A percentile compares a stretch with the other conserved stretches of the same genome.
Evolutionary conservation across 2,113 vertebrate genomes (phyloP).

Genomic region (Otus sunia): DNA sequence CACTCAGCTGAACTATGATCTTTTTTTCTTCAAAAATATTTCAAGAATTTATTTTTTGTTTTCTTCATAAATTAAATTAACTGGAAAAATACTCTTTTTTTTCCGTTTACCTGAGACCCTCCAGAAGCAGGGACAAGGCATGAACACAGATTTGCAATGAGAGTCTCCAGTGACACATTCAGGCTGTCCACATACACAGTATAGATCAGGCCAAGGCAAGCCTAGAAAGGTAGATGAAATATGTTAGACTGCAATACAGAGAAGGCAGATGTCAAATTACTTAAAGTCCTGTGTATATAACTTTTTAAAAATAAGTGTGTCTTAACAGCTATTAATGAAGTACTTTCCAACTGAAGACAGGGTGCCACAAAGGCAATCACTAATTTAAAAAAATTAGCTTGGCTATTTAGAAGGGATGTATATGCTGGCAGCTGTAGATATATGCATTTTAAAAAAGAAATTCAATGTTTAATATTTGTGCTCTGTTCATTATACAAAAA

Average conservation of each 20-base stretch:
- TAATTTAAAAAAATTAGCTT: slow-evolving; percentile 36
- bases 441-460: accelerated
- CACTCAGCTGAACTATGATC: slow-evolving; percentile 54
- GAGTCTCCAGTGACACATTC: slow-evolving; percentile 86
- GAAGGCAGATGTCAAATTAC: not conserved
- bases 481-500: not conserved
- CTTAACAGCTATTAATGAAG: not conserved
- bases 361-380: not conserved
- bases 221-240: slow-evolving; percentile 74
- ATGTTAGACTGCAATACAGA: not conserved
- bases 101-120: slow-evolving; percentile 89
- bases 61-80: slow-evolving; percentile 75
- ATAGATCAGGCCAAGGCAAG: slow-evolving; percentile 94
- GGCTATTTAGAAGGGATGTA: not conserved
- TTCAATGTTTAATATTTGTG: not conserved
- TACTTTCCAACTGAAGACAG: not conserved
- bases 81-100: slow-evolving; percentile 40
- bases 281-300: not conserved
- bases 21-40: slow-evolving; percentile 67
- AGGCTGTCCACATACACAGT: slow-evolving; percentile 93
- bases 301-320: not conserved
- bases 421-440: not conserved
- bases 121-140: slow-evolving; percentile 91
- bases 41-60: slow-evolving; percentile 68
- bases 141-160: slow-evolving; percentile 91